Evolutionary conservation across 2,888 invertebrate genomes (phyloP), one percentile per base, ranked within the genome.

Genomic region (Epinotia bilunana): DNA sequence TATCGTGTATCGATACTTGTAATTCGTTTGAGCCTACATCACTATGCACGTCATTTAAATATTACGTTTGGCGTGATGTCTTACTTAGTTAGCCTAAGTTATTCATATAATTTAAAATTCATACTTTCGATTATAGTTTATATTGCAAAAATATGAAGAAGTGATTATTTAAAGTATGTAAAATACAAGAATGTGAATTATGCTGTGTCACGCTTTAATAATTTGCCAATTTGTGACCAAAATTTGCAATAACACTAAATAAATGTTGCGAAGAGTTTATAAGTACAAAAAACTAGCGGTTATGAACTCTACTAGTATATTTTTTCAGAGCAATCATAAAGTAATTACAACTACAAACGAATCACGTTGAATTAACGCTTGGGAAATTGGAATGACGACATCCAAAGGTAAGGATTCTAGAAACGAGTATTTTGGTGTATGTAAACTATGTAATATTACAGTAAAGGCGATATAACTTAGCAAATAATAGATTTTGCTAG

Each of bases 361-460:
- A 33, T 39, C 3, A 20, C 16, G 33, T 57, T 55, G 13, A 55
- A 23, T 18, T n/a, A n/a, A 46, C 16, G 28, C 33, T 57, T 9
- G 16, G 67, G 18, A 39, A 46, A 46, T 69, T 46, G 60, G 60
- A 69, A 69, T 69, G 69, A 60, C 71, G 61, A 28, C 61, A 16
- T 28, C 46, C 12, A 75, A 75, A 75, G 75, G 75, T 75, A 67
- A 75, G 71, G 16, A 20, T 18, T 43, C 5, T n/a, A 6, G 53
- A 5, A 7, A 53, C 6, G 0, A 49, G 49, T 49, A 49, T 49
- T 53, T 53, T 53, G 53, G n/a, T 53, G 13, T 53, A n/a, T 53
- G 4, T 53, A 7, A 7, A n/a, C 7, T 53, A n/a, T 53, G 53
- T 53, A 13, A 0, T 13, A n/a, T 13, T 53, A n/a, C 7, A 53